These are phyloP conservation scores for Hippopotamus amphibius DNA, from an alignment of 2,113 vertebrate genomes.

Conservation along the genomic window DNA sequence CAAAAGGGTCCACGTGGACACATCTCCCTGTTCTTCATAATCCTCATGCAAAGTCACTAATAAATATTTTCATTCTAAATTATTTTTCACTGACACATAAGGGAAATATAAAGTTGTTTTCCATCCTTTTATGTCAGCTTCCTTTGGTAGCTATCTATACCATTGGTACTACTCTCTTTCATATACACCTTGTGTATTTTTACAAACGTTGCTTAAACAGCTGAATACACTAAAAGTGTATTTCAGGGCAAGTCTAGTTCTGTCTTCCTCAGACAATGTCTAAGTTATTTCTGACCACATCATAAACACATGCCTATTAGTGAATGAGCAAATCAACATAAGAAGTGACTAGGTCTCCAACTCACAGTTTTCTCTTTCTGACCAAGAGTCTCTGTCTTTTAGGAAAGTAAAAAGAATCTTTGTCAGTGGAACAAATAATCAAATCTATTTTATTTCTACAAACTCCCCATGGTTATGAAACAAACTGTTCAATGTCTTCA, in stretches of 20 bases:
- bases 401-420: neutral
- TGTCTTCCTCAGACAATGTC: neutral
- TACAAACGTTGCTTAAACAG: neutral
- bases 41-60: neutral
- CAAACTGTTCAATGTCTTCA: neutral
- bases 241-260: neutral
- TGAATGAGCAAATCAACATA: neutral
- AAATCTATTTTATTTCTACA: neutral
- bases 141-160: neutral
- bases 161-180: neutral
- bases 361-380: neutral
- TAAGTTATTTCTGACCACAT: neutral
- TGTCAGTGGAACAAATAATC: neutral
- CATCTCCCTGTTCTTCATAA: neutral
- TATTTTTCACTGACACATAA: neutral
- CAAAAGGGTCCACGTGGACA: neutral
- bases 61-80: slow-evolving; percentile 1
- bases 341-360: neutral
- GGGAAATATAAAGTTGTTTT: neutral
- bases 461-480: neutral
- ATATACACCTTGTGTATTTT: neutral
- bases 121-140: neutral
- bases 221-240: neutral
- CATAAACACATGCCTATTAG: neutral
- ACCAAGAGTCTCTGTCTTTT: neutral